These are phyloP conservation scores for Cherax quadricarinatus DNA, from an alignment of 1,140 invertebrate genomes.

Conservation along the genomic window DNA sequence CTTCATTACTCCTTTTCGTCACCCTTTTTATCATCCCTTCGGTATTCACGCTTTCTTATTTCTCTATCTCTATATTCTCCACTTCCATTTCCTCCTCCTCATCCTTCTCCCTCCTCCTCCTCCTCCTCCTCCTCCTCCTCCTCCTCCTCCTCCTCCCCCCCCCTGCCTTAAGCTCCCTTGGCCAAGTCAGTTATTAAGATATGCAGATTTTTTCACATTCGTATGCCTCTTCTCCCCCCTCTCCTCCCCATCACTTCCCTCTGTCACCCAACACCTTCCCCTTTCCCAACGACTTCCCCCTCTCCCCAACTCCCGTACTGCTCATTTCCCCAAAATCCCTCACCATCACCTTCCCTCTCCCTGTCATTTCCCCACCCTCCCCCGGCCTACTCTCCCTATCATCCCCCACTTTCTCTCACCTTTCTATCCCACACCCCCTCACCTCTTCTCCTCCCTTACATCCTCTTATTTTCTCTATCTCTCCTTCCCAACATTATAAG, in stretches of 20 bases:
- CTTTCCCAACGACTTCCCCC: neutral
- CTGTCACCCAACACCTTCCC: neutral
- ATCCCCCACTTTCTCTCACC: neutral
- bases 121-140: neutral
- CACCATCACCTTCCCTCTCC: neutral
- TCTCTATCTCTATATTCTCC: neutral
- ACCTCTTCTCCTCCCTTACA: neutral
- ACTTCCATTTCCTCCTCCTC: neutral
- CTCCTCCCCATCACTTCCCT: neutral
- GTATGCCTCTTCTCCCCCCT: neutral
- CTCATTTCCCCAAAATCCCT: neutral
- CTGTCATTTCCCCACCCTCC: neutral
- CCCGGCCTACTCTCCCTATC: neutral
- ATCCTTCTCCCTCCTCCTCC: neutral
- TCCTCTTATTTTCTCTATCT: neutral
- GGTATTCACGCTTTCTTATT: neutral
- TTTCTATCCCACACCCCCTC: no score
- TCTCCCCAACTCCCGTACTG: neutral
- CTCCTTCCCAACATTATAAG: neutral
- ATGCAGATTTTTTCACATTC: constrained; percentile 59
- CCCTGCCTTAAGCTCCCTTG: constrained; percentile 17
- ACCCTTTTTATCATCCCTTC: neutral
- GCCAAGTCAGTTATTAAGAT: constrained; percentile 44
- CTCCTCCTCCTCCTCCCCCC: neutral
- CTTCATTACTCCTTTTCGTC: neutral